Conservation (phyloP, 2,113 vertebrate genomes). For the Indicator maculatus region DNA sequence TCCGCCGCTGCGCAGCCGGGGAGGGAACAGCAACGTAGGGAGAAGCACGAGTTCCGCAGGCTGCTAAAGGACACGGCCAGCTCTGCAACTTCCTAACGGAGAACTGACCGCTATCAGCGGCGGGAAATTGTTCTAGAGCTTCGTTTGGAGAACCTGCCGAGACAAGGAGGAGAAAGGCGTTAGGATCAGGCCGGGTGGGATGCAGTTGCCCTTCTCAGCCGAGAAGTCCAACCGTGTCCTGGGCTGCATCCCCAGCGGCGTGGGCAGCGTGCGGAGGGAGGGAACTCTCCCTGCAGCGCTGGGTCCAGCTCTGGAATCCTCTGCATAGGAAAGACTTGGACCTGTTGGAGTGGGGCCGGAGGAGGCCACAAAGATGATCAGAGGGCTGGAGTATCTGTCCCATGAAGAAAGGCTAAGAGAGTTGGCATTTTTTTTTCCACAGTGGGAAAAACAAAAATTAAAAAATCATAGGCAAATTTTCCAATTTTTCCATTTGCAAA, state of each 20-base stretch:
- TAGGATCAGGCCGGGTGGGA: not conserved
- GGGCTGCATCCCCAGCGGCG: not conserved
- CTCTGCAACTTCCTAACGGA: rapidly evolving
- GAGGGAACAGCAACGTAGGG: not conserved
- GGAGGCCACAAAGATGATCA: not conserved
- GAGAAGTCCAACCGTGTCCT: not conserved
- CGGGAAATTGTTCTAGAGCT: not conserved
- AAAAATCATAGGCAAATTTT: not conserved
- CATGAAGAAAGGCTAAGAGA: too few relatives aligned
- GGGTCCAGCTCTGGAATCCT: not conserved
- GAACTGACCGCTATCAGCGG: too few relatives aligned
- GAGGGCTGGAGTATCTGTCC: not conserved
- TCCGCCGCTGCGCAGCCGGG: not conserved
- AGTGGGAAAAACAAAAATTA: not conserved
- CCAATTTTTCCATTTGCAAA: not conserved
- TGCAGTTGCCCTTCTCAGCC: not conserved
- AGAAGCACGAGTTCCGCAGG: not conserved
- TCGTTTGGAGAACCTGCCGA: not conserved
- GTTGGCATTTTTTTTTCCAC: not conserved
- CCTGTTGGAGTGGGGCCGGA: not conserved
- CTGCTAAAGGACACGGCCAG: too few relatives aligned
- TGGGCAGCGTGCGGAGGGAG: not conserved
- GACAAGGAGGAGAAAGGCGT: rapidly evolving
- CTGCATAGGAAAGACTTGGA: not conserved
- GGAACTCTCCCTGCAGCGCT: not conserved